A percentile compares a stretch with the other conserved stretches of the same genome.
These are phyloP conservation scores for Muscicapa striata DNA, from an alignment of 2,797 vertebrate species.

Conservation along the genomic window DNA sequence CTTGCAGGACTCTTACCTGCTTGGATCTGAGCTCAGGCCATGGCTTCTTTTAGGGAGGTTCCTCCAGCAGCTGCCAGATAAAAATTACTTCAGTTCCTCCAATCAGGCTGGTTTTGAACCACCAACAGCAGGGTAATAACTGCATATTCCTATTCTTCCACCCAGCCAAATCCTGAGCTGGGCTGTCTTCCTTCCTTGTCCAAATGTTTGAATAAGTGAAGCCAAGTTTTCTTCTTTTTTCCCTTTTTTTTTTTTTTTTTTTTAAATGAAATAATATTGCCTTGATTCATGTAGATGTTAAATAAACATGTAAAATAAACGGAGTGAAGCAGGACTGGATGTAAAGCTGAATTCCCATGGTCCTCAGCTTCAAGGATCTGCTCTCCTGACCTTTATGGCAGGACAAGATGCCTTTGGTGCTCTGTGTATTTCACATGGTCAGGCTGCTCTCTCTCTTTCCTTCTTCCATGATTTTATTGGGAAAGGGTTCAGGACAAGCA, in stretches of 20 bases:
- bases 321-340: neutral
- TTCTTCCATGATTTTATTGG: neutral
- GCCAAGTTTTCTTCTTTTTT: slow-evolving; percentile 34
- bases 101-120: neutral
- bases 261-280: slow-evolving; percentile 37
- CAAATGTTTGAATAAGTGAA: slow-evolving; percentile 53
- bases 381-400: neutral
- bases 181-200: slow-evolving; percentile 52
- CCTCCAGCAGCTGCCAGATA: slow-evolving; percentile 32
- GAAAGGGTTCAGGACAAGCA: neutral
- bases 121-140: slow-evolving; percentile 14
- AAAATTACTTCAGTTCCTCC: slow-evolving; percentile 15
- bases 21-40: slow-evolving; percentile 20
- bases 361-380: neutral
- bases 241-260: fast-evolving
- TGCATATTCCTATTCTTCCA: slow-evolving; percentile 31
- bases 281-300: slow-evolving; percentile 56
- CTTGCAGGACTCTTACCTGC: slow-evolving; percentile 7
- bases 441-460: neutral
- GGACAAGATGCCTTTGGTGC: neutral
- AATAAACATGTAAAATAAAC: slow-evolving; percentile 51
- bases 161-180: slow-evolving; percentile 24
- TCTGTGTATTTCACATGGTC: neutral
- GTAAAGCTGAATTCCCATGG: slow-evolving; percentile 53
- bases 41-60: slow-evolving; percentile 36